These are phyloP conservation scores for Helicoverpa armigera DNA, from an alignment of 1,140 invertebrate species.

Conservation along the genomic window DNA sequence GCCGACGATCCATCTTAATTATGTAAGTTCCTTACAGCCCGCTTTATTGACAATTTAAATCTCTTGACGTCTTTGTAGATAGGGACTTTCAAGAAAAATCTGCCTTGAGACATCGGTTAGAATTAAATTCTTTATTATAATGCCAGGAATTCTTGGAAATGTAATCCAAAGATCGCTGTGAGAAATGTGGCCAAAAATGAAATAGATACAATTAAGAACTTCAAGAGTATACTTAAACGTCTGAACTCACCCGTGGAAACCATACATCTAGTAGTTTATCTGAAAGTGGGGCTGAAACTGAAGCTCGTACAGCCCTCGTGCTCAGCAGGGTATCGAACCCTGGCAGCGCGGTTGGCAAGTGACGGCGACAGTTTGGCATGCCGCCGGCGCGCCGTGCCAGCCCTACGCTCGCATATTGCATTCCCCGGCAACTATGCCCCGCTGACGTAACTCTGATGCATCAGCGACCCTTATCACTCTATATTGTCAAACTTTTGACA, in stretches of 20 bases:
- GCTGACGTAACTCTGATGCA: not conserved
- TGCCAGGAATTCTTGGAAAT: too few species aligned
- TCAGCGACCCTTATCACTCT: not conserved
- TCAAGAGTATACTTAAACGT: too few species aligned
- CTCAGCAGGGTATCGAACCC: slow-evolving; percentile 39
- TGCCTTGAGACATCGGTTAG: not conserved
- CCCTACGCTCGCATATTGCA: slow-evolving; percentile 16
- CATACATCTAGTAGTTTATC: slow-evolving; percentile 1
- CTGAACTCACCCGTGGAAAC: not conserved
- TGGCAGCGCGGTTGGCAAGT: slow-evolving; percentile 34
- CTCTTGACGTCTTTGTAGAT: not conserved
- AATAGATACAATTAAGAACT: too few species aligned
- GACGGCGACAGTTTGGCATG: slow-evolving; percentile 43
- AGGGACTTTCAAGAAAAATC: not conserved
- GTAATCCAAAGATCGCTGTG: too few species aligned
- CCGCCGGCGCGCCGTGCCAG: slow-evolving; percentile 45
- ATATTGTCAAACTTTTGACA: not conserved
- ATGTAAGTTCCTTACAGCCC: slow-evolving; percentile 27
- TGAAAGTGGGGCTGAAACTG: not conserved
- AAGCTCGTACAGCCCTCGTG: slow-evolving; percentile 4
- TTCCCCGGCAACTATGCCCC: slow-evolving; percentile 15
- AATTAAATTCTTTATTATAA: too few species aligned
- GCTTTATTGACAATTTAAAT: slow-evolving; percentile 30
- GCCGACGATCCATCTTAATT: slow-evolving; percentile 14
- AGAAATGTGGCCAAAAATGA: too few species aligned